Evolutionary conservation across 2,113 vertebrate genomes (phyloP).

Genomic region (Oreamnos americanus): DNA sequence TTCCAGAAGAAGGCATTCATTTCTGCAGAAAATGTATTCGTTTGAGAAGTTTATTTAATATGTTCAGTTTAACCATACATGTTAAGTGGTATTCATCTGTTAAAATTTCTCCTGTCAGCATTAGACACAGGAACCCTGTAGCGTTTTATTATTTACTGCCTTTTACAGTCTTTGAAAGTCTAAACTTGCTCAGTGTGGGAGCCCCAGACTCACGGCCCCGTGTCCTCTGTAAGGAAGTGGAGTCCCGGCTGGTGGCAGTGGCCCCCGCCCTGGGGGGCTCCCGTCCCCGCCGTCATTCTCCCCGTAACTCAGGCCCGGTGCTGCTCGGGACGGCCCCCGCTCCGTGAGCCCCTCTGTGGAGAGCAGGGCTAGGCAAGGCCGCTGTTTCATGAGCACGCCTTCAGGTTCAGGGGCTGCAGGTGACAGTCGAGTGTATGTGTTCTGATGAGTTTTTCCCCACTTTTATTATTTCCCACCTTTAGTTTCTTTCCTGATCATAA

Average conservation of each 20-base stretch:
- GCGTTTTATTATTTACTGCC: fast-evolving
- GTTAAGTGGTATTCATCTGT: too few species aligned
- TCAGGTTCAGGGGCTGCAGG: fast-evolving
- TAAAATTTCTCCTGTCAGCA: background rate
- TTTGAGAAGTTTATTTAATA: background rate
- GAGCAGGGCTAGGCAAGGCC: too few species aligned
- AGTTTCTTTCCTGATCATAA: background rate
- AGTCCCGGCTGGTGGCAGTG: background rate
- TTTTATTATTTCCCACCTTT: background rate
- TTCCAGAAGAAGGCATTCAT: background rate
- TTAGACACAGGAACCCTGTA: fast-evolving
- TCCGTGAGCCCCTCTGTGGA: background rate
- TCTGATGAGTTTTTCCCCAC: background rate
- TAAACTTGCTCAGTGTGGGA: background rate
- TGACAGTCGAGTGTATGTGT: fast-evolving
- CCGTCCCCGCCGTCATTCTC: background rate
- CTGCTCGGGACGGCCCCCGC: fast-evolving
- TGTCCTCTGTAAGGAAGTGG: background rate
- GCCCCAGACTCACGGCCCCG: background rate
- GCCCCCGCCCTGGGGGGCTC: background rate
- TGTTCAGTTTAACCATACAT: background rate
- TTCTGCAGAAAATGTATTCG: background rate
- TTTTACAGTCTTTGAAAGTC: background rate
- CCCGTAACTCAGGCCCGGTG: background rate
- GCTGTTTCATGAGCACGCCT: fast-evolving